Evolutionary conservation across 2,888 invertebrate genomes (phyloP), one percentile per base, ranked within the genome.

Genomic region (Apantesis nais): DNA sequence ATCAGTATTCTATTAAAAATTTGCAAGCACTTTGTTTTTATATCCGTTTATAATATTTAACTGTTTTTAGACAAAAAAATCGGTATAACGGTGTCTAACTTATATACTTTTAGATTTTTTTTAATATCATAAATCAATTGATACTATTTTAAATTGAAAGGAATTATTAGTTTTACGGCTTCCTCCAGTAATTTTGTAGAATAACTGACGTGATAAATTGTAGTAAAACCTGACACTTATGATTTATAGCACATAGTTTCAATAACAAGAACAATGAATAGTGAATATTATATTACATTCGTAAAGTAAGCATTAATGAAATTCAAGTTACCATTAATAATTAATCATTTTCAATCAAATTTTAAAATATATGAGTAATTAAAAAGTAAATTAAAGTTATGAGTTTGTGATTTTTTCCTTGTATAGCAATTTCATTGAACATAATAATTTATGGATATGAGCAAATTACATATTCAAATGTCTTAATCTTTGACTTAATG

Each of bases 221-320:
- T 44, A 44, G 58, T 64, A 37, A 69, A 60, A 25, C 25, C 34
- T 41, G 41, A 58, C 41, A 29, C 31, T 55, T 31, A 64, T 58
- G 58, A 69, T 64, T 64, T 69, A 69, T 69, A 19, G 60, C 64
- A 58, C 64, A 68, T 65, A 41, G 60, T 25, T 25, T 75, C 66
- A 71, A 65, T 68, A 60, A 68, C 70, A 68, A 62, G 72, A 70
- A 73, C 63, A 74, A 67, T 76, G 69, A 70, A 68, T 68, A 41
- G 31, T 71, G 58, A 70, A 73, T 67, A 65, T 77, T 77, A 68
- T 73, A 67, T 39, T 58, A 44, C 34, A 34, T 67, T 70, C 65
- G 48, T 52, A 48, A 16, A 48, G 37, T 25, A 48, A 65, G 65
- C n/a, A 25, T 52, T 70, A 66, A 69, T 9, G 11, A 52, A 52